Conservation (phyloP, 1,140 invertebrate genomes). For the Wiebesia pumilae region DNA sequence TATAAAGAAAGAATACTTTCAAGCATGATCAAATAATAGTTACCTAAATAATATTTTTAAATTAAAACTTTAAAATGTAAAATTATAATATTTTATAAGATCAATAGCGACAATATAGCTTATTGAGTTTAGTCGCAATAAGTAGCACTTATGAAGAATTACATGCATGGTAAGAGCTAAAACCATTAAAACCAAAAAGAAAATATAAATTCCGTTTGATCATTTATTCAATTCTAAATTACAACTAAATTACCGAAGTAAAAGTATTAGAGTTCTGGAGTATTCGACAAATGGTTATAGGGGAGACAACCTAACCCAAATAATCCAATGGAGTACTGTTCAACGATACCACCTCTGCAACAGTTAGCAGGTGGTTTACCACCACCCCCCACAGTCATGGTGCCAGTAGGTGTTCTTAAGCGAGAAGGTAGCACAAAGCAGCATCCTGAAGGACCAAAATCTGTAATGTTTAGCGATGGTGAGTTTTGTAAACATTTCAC, state of each 20-base stretch:
- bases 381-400: slow-evolving; percentile 85
- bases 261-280: slow-evolving; percentile 73
- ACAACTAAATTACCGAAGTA: slow-evolving; percentile 4
- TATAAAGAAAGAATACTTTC: background rate
- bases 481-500: slow-evolving; percentile 37
- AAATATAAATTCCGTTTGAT: background rate
- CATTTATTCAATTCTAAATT: slow-evolving; percentile 17
- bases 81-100: background rate
- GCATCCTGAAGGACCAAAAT: slow-evolving; percentile 79
- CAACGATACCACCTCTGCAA: slow-evolving; percentile 87
- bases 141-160: background rate
- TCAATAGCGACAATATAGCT: background rate
- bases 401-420: slow-evolving; percentile 90
- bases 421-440: slow-evolving; percentile 78
- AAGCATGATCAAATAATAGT: slow-evolving; percentile 38
- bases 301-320: slow-evolving; percentile 85
- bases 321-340: slow-evolving; percentile 94
- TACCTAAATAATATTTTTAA: background rate
- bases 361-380: slow-evolving; percentile 79
- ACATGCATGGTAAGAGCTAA: slow-evolving; percentile 19
- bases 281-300: slow-evolving; percentile 76
- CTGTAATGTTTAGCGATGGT: slow-evolving; percentile 94
- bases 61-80: slow-evolving; percentile 14
- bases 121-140: background rate
- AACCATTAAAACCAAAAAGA: background rate